Evolutionary conservation across 2,888 invertebrate genomes (phyloP).

Genomic region (Polydrusus pterygomalis): DNA sequence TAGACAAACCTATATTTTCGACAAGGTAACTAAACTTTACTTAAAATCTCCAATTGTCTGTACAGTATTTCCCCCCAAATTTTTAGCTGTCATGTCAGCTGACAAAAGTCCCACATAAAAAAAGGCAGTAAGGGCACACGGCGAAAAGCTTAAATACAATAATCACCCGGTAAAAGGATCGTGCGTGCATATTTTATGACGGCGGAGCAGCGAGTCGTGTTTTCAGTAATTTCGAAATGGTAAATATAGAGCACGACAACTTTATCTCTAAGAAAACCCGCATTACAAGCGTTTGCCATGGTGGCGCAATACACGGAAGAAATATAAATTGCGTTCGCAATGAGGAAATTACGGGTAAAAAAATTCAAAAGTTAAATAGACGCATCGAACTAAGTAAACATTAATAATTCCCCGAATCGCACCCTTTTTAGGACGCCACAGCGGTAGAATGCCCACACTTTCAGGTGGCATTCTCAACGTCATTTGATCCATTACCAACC

Average conservation of each 20-base stretch:
- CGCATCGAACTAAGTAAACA: not conserved
- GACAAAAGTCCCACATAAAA: slow-evolving; percentile 49
- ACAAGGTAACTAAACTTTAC: no score
- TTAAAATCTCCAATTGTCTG: no score
- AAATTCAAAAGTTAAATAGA: not conserved
- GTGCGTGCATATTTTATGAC: slow-evolving; percentile 68
- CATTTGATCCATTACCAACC: no score
- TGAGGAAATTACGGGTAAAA: slow-evolving; percentile 17
- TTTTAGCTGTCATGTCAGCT: slow-evolving; percentile 34
- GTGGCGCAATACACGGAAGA: slow-evolving; percentile 50
- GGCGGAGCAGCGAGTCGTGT: slow-evolving; percentile 61
- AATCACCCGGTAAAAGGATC: slow-evolving; percentile 59
- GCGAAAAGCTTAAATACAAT: slow-evolving; percentile 61
- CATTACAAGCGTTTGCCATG: slow-evolving; percentile 48
- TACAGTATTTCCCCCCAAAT: not conserved
- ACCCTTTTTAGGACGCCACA: not conserved
- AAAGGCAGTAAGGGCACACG: slow-evolving; percentile 51
- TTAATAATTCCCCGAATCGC: not conserved
- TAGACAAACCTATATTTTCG: no score
- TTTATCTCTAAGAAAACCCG: slow-evolving; percentile 64
- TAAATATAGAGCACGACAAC: slow-evolving; percentile 66
- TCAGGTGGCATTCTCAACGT: no score
- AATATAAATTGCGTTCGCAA: slow-evolving; percentile 43
- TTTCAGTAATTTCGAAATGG: slow-evolving; percentile 68
- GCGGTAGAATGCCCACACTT: no score